Evolutionary conservation across 2,797 vertebrate genomes (phyloP), one percentile per base, ranked within the genome.

Genomic region (Syngnathus rostellatus): DNA sequence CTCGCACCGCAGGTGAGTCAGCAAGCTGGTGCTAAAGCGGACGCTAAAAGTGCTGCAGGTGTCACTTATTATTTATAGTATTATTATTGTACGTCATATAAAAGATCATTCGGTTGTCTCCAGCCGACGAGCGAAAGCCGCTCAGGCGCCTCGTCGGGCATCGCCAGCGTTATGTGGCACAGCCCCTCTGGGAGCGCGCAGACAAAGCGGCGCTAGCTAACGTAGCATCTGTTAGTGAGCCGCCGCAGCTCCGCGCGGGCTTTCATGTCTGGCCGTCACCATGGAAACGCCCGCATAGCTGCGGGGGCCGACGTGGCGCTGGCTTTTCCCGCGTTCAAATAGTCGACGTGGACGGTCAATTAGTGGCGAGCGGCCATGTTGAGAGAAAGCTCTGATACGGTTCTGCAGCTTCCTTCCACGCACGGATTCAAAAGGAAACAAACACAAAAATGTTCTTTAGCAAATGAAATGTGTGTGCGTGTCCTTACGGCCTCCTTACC

Each of bases 1-100:
- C 92, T 99, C 97, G 38, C 97, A 99, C 83, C 89, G 97, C 91
- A 99, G 97, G 97, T 99, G 94, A 96, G 96, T 91, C 76, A 57
- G 81, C 68, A 68, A 64, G 43, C 41, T 3, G 48, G 10, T 73
- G 67, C 40, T 17, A 65, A 55, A 69, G 10, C 7, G 25, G 67
- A 16, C 51, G 72, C 19, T 51, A n/a, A 51, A 51, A 46, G 16
- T 12, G 14, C 31, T 31, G 31, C 31, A 31, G 31, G 31, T 31
- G 45, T 2, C 45, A 46, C 45, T 46, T 14, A 7, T 41, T 1
- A 7, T 41, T 41, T 41, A 16, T 4, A 31, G 2, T 31, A 31
- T 31, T 31, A 31, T 31, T 25, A 25, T 31, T 31, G 2, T 3
- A 31, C 31, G 3, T 31, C 31, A 31, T 31, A 31, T 31, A 31